A percentile compares a stretch with the other conserved stretches of the same genome.
These are phyloP conservation scores for Hippocampus zosterae DNA, from an alignment of 2,113 vertebrate species.

Conservation along the genomic window DNA sequence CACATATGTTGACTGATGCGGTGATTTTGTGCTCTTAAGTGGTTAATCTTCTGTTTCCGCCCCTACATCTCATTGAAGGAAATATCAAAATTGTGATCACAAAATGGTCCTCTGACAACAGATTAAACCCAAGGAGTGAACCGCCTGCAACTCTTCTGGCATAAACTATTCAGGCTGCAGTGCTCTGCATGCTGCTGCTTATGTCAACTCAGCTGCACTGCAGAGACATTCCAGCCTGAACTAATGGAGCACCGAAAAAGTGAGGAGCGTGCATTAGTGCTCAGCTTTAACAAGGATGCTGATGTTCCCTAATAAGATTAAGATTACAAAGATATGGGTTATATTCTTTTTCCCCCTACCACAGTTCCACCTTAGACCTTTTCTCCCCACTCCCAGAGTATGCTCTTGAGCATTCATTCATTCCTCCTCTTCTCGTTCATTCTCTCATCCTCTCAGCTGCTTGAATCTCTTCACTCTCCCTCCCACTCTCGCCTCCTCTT, in stretches of 20 bases:
- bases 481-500: slow-evolving; percentile 20
- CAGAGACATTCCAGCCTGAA: slow-evolving; percentile 59
- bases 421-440: not conserved
- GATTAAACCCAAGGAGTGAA: not conserved
- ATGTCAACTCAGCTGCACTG: slow-evolving; percentile 70
- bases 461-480: not conserved
- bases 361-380: not conserved
- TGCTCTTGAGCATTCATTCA: not conserved
- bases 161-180: slow-evolving; percentile 28
- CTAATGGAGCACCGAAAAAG: slow-evolving; percentile 41
- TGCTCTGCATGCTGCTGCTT: slow-evolving; percentile 54
- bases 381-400: not conserved
- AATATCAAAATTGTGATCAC: not conserved
- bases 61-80: too few relatives aligned
- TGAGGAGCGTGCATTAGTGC: not conserved
- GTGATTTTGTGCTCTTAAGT: too few relatives aligned
- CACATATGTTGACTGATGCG: too few relatives aligned
- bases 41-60: too few relatives aligned
- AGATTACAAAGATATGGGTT: not conserved
- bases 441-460: not conserved
- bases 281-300: slow-evolving; percentile 1
- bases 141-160: not conserved
- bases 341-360: not conserved
- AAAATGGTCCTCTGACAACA: not conserved
- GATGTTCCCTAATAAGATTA: slow-evolving; percentile 5